These are phyloP conservation scores for Sabatieria punctata DNA, from an alignment of 2,888 invertebrate genomes.

Conservation along the genomic window DNA sequence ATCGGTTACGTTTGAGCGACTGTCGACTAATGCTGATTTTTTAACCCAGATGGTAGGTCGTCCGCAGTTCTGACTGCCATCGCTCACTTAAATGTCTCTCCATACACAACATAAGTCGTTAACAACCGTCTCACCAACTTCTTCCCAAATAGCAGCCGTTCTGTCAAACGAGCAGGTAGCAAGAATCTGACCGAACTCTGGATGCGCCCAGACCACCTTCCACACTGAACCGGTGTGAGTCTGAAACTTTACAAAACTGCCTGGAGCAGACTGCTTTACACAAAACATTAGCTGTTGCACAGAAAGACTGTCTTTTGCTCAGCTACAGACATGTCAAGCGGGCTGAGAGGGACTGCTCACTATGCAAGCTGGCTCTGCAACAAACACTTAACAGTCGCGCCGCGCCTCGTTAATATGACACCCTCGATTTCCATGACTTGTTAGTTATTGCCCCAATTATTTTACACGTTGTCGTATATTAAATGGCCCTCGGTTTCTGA, in stretches of 20 bases:
- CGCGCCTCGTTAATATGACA: no score
- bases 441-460: no score
- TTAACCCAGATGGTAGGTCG: constrained; percentile 53
- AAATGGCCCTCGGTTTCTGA: no score
- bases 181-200: constrained; percentile 96
- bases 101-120: not conserved
- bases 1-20: constrained; percentile 88
- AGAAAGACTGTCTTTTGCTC: no score
- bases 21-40: constrained; percentile 79
- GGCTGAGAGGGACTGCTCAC: no score
- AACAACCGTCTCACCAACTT: constrained; percentile 49
- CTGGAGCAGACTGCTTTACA: no score
- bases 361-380: no score
- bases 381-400: no score
- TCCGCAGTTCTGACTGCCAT: not conserved
- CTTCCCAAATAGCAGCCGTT: constrained; percentile 93
- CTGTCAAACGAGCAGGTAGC: constrained; percentile 96
- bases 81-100: not conserved
- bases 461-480: no score
- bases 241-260: constrained; percentile 23
- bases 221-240: constrained; percentile 91
- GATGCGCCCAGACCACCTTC: constrained; percentile 95
- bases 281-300: no score
- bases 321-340: no score
- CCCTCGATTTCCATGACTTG: no score